Percentiles rank a stretch among this genome's conserved stretches.
Conservation (phyloP, 1,140 invertebrate species). For the Araneus ventricosus region DNA sequence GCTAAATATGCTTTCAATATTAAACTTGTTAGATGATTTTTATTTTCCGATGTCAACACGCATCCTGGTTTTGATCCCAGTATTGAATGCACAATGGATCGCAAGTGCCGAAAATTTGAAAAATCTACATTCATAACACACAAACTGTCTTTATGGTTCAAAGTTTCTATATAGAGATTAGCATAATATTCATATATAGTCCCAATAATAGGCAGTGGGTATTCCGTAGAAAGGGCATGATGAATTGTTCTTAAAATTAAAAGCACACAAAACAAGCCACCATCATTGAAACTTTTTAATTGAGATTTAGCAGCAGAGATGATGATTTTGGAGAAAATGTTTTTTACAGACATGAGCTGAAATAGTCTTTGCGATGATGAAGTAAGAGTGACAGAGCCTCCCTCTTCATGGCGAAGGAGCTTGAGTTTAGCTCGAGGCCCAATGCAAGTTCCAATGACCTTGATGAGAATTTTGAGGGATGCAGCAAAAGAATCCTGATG, state of each 20-base stretch:
- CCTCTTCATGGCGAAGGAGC: constrained; percentile 33
- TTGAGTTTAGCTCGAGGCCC: constrained; percentile 46
- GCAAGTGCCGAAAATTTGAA: constrained; percentile 1
- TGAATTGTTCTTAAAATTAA: constrained; percentile 29
- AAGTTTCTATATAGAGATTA: background rate
- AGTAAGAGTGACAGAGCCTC: constrained; percentile 42
- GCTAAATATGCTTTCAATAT: constrained; percentile 42
- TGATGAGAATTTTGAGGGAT: background rate
- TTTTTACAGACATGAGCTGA: constrained; percentile 41
- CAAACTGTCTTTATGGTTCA: background rate
- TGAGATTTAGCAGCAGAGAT: constrained; percentile 54
- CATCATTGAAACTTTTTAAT: constrained; percentile 14
- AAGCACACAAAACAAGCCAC: constrained; percentile 31
- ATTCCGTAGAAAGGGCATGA: background rate
- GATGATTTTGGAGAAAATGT: constrained; percentile 24
- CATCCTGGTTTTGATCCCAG: constrained; percentile 51
- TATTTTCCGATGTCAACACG: background rate
- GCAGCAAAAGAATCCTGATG: background rate
- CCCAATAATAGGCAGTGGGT: background rate
- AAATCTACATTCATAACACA: constrained; percentile 15
- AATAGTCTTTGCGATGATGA: constrained; percentile 57
- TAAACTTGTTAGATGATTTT: constrained; percentile 20
- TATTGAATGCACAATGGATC: constrained; percentile 19
- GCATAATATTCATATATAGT: constrained; percentile 4
- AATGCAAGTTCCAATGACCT: background rate